phyloP scores from a whole-genome alignment of 2,888 invertebrate genomes.

The Polydrusus cervinus region DNA sequence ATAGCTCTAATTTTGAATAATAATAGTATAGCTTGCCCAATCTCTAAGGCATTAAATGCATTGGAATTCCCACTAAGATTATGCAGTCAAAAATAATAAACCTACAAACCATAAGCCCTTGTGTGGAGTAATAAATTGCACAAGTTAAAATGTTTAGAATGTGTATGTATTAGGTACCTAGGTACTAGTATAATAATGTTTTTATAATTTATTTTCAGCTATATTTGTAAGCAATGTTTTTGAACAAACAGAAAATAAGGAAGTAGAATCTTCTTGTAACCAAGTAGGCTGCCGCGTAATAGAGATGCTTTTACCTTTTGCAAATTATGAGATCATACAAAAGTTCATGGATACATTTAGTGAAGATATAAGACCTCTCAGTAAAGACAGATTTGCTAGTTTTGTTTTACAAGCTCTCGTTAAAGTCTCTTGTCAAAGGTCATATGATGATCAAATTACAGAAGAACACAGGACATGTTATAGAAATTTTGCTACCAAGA shows the following conservation, averaged over 20 bases:
- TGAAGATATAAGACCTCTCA: conserved; percentile 80
- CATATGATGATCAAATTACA: conserved; percentile 64
- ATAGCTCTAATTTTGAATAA: too few species aligned
- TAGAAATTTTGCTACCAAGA: conserved; percentile 79
- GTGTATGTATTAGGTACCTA: too few species aligned
- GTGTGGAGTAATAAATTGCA: too few species aligned
- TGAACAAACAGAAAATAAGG: conserved; percentile 80
- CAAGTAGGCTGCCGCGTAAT: conserved; percentile 87
- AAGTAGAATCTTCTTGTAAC: conserved; percentile 83
- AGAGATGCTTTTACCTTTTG: conserved; percentile 83
- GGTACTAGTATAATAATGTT: too few species aligned
- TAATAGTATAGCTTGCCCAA: too few species aligned
- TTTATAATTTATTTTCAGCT: conserved; percentile 74
- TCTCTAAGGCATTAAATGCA: too few species aligned
- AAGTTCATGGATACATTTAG: conserved; percentile 78
- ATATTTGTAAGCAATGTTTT: conserved; percentile 85
- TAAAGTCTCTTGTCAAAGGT: conserved; percentile 74
- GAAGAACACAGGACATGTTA: conserved; percentile 72
- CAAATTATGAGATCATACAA: conserved; percentile 77
- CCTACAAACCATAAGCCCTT: too few species aligned
- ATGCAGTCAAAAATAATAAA: too few species aligned
- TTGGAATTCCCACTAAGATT: too few species aligned
- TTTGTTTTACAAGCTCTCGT: conserved; percentile 85
- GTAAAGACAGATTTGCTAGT: conserved; percentile 85
- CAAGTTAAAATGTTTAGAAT: too few species aligned